A percentile compares a stretch with the other conserved stretches of the same genome.
Evolutionary conservation across 2,888 invertebrate genomes (phyloP).

Genomic region (Epinotia nisella): DNA sequence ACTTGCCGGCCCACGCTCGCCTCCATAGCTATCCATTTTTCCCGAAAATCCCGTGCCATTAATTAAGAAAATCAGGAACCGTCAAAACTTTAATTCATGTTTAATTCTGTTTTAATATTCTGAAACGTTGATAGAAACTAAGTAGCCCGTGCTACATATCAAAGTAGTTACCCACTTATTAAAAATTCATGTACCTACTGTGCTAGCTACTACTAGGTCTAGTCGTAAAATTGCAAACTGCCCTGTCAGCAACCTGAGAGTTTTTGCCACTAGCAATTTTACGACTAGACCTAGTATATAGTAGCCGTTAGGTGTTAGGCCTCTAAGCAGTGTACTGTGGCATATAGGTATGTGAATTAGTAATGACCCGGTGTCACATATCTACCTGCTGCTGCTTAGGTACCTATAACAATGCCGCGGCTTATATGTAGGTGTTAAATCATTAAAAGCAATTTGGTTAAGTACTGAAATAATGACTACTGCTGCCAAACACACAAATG

Average conservation of each 20-base stretch:
- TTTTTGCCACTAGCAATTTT: no score
- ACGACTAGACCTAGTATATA: no score
- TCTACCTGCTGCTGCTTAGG: no score
- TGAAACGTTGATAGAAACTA: neutral
- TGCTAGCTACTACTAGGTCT: neutral
- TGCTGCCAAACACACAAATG: neutral
- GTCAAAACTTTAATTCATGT: neutral
- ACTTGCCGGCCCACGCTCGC: conserved; percentile 24
- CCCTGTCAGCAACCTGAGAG: neutral
- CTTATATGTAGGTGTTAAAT: neutral
- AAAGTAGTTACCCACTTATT: neutral
- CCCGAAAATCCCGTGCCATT: conserved; percentile 6
- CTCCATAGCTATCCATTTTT: conserved; percentile 11
- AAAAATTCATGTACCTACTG: no score
- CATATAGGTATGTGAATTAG: neutral
- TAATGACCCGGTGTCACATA: no score
- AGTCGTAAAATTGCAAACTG: neutral
- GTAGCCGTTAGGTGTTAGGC: no score
- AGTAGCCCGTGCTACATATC: neutral
- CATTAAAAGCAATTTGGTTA: neutral
- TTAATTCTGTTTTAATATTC: neutral
- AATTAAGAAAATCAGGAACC: conserved; percentile 4
- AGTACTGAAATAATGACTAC: neutral
- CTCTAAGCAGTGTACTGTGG: no score
- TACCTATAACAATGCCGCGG: neutral